phyloP scores from a whole-genome alignment of 2,888 invertebrate genomes.

The Parnassius apollo region DNA sequence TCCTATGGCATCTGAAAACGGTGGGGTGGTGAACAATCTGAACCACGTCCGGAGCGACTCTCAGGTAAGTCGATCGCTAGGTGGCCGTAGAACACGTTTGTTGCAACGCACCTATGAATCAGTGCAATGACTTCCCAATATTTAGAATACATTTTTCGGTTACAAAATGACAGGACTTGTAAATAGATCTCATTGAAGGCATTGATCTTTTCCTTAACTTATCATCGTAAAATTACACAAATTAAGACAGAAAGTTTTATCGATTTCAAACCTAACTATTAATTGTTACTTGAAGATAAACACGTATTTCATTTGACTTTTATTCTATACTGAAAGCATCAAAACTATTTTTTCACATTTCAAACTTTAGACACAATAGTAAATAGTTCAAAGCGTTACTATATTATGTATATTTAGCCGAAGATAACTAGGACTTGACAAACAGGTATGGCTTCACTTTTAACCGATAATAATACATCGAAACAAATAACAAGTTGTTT shows the following conservation, averaged over 20 bases:
- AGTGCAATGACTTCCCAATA: conserved; percentile 70
- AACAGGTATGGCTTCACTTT: conserved; percentile 24
- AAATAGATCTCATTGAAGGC: background rate
- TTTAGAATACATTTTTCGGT: conserved; percentile 45
- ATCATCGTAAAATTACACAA: too few species aligned
- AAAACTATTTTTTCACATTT: background rate
- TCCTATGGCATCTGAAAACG: conserved; percentile 73
- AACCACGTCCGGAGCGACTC: conserved; percentile 77
- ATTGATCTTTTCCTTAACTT: too few species aligned
- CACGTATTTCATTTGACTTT: too few species aligned
- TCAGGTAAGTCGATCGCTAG: conserved; percentile 66
- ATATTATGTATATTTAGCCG: conserved; percentile 5
- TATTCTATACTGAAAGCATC: background rate
- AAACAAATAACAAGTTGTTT: conserved; percentile 1
- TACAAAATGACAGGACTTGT: conserved; percentile 13
- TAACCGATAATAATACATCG: conserved; percentile 22
- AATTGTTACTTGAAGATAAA: too few species aligned
- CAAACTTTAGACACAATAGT: conserved; percentile 7
- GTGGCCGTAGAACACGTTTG: conserved; percentile 73
- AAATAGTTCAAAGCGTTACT: conserved; percentile 5
- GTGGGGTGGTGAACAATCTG: conserved; percentile 76
- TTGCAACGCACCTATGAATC: conserved; percentile 66
- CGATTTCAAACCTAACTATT: too few species aligned
- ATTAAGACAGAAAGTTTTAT: too few species aligned
- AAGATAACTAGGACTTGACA: conserved; percentile 23